Evolutionary conservation across 37 sponge, comb jelly and placozoan genomes (phyloP).

Genomic region (Chondrosia reniformis): DNA sequence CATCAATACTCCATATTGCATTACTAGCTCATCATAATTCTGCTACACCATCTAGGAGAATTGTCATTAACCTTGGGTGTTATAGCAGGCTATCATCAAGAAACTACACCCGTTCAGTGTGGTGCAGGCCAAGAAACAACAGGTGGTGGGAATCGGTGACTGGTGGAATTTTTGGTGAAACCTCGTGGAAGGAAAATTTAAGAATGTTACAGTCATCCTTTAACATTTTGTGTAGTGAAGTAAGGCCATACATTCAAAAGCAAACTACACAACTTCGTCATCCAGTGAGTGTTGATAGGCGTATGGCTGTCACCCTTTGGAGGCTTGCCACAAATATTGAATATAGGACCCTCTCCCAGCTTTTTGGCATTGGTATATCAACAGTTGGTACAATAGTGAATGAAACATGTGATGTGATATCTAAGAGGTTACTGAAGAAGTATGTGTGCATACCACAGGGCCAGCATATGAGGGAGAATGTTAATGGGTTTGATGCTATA

Average conservation of each 20-base stretch:
- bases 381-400: slow-evolving; percentile 32
- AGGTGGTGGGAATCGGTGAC: background rate
- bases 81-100: too few species aligned
- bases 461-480: background rate
- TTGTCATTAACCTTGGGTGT: too few species aligned
- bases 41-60: too few species aligned
- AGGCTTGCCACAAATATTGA: slow-evolving; percentile 43
- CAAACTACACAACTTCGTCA: background rate
- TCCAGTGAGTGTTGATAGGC: slow-evolving; percentile 17
- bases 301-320: slow-evolving; percentile 42
- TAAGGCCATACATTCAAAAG: background rate
- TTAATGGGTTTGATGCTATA: background rate
- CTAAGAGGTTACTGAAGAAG: background rate
- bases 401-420: slow-evolving; percentile 23
- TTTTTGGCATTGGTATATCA: slow-evolving; percentile 34
- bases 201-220: background rate
- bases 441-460: slow-evolving; percentile 27
- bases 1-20: too few species aligned
- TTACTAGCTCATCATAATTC: too few species aligned
- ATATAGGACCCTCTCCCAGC: slow-evolving; percentile 24
- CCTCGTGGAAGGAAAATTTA: slow-evolving; percentile 16
- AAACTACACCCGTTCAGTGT: too few species aligned
- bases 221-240: background rate
- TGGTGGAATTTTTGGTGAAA: slow-evolving; percentile 3
- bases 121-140: slow-evolving; percentile 12